These are phyloP conservation scores for Cavia porcellus DNA, from an alignment of 2,113 vertebrate genomes.

Conservation along the genomic window DNA sequence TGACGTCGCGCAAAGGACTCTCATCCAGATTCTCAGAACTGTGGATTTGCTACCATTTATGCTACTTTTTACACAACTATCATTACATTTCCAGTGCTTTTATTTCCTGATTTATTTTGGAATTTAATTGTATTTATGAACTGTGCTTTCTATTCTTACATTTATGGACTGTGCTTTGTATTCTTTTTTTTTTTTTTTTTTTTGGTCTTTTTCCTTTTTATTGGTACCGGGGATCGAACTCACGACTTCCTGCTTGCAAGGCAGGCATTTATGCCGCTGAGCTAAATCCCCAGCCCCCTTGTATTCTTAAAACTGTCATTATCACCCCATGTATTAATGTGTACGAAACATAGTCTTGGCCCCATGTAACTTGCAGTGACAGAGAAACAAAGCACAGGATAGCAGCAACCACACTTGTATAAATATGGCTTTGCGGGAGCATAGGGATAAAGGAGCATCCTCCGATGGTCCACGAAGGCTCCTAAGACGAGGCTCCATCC, in stretches of 20 bases:
- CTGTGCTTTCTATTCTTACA: background rate
- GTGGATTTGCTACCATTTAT: background rate
- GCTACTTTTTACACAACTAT: background rate
- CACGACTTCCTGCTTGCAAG: too few species aligned
- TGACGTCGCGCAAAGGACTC: background rate
- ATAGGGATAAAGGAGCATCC: background rate
- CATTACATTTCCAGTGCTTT: background rate
- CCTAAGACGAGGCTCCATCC: too few species aligned
- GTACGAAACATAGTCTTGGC: background rate
- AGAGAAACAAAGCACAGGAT: background rate
- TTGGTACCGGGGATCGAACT: too few species aligned
- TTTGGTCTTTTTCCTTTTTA: too few species aligned
- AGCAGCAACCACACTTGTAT: background rate
- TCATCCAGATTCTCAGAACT: background rate
- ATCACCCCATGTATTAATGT: background rate
- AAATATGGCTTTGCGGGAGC: background rate
- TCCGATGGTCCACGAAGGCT: too few species aligned
- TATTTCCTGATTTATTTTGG: background rate
- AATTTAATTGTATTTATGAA: background rate
- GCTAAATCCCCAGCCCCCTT: background rate
- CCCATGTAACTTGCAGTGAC: background rate
- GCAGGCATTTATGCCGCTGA: background rate
- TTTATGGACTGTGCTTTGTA: background rate
- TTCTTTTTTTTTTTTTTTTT: too few species aligned
- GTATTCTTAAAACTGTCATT: background rate